Evolutionary conservation across 2,888 invertebrate species (phyloP).

Genomic region (Laothoe populi): DNA sequence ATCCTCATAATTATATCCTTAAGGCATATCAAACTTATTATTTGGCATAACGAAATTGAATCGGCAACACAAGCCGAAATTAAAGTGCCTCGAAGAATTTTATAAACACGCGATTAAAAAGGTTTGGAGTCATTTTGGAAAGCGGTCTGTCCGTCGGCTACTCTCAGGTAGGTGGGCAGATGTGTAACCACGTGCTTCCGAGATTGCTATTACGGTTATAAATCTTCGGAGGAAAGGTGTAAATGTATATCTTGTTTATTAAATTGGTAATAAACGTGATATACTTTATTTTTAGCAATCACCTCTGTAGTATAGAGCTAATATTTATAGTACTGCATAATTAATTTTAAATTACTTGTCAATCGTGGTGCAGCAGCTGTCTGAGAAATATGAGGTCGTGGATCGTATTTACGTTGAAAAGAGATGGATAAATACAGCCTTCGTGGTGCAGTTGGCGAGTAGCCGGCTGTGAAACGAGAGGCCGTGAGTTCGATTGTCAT

Average conservation of each 20-base stretch:
- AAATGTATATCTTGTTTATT: not conserved
- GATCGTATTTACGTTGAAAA: too few species aligned
- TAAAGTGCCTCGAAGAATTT: not conserved
- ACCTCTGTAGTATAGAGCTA: too few species aligned
- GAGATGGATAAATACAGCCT: too few species aligned
- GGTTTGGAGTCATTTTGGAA: conserved; percentile 16
- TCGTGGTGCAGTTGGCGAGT: too few species aligned
- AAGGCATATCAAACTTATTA: not conserved
- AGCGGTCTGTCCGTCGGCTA: conserved; percentile 42
- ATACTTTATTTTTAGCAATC: too few species aligned
- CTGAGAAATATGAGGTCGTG: too few species aligned
- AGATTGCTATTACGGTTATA: not conserved
- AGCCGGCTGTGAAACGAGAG: too few species aligned
- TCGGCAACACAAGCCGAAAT: conserved; percentile 1
- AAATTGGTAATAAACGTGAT: not conserved
- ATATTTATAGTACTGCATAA: too few species aligned
- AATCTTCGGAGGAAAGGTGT: not conserved
- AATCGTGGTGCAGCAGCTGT: too few species aligned
- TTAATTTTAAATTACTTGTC: too few species aligned
- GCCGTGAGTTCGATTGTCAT: too few species aligned
- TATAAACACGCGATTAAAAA: conserved; percentile 13
- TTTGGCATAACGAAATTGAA: conserved; percentile 3
- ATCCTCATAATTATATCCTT: not conserved
- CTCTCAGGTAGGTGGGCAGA: conserved; percentile 67
- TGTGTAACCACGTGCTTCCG: conserved; percentile 64